phyloP scores from a whole-genome alignment of 2,888 invertebrate genomes.

The Ditula angustiorana region DNA sequence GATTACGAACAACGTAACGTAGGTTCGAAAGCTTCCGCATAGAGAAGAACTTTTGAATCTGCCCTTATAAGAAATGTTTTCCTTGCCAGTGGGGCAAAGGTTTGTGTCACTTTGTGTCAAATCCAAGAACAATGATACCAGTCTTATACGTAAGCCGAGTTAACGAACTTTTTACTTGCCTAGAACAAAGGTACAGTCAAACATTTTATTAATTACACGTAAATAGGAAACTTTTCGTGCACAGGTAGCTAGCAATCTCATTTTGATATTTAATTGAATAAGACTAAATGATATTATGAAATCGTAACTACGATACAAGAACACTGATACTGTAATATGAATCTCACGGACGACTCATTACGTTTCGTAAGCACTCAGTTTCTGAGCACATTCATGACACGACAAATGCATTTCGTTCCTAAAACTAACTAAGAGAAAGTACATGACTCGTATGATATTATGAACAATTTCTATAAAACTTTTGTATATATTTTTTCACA shows the following conservation, averaged over 20 bases:
- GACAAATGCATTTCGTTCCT: constrained; percentile 44
- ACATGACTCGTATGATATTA: constrained; percentile 35
- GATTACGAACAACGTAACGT: not conserved
- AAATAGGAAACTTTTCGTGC: constrained; percentile 6
- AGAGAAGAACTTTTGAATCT: not conserved
- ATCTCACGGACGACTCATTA: constrained; percentile 17
- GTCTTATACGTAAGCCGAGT: constrained; percentile 28
- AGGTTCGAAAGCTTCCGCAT: not conserved
- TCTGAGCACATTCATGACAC: constrained; percentile 42
- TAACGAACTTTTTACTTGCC: constrained; percentile 27
- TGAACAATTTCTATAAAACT: constrained; percentile 41
- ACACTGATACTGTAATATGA: constrained; percentile 30
- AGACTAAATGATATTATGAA: constrained; percentile 27
- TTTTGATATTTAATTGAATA: constrained; percentile 38
- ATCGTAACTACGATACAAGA: constrained; percentile 29
- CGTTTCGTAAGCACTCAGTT: constrained; percentile 28
- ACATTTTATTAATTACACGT: constrained; percentile 14
- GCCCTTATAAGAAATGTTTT: not conserved
- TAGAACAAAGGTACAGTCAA: constrained; percentile 11
- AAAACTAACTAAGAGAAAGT: constrained; percentile 28
- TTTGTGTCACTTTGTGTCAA: constrained; percentile 21
- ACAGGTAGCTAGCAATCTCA: constrained; percentile 44
- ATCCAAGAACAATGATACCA: constrained; percentile 24
- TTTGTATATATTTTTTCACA: constrained; percentile 43
- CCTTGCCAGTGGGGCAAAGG: constrained; percentile 1